Evolutionary conservation across 2,888 invertebrate genomes (phyloP), one percentile per base, ranked within the genome.

Genomic region (Cremastinae sp.): DNA sequence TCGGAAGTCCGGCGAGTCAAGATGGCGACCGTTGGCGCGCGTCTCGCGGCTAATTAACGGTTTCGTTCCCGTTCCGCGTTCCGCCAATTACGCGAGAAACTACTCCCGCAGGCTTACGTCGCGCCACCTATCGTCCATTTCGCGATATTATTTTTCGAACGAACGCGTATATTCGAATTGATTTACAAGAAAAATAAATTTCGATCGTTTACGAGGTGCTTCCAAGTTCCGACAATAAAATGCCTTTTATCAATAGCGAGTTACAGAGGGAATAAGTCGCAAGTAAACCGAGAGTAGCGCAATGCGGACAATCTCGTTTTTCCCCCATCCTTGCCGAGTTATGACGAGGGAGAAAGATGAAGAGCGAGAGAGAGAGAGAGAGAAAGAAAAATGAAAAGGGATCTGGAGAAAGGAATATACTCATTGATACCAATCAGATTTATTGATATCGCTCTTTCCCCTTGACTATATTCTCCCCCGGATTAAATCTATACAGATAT

Each of bases 401-500:
- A 18, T 9, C 47, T 14, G 3, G 43, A 47, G 34, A 36, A 47
- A 36, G 34, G 47, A 47, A 34, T 43, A 10, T 43, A 38, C 47
- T 64, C 65, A 45, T 49, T 53, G 70, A 75, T 75, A 70, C 28
- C 47, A 45, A 75, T 75, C 70, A 75, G 70, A 75, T 75, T 70
- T 75, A 75, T 75, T 54, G 70, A 74, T 59, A 65, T 59, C 49
- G 18, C 58, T 43, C 22, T 47, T 47, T 43, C 43, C 51, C 58
- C 51, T 65, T 28, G 38, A n/a, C 58, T 51, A 47, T 69, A 49
- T n/a, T n/a, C n/a, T n/a, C n/a, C 28, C 49, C 28, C 38, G 16
- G 59, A 69, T 69, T 69, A 41, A 59, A 59, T 49, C 59, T 58
- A 38, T 59, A 41, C 14, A 7, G 12, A 53, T 53, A 65, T 14